Evolutionary conservation across 2,113 vertebrate species (phyloP).

Genomic region (Alethe castanea): DNA sequence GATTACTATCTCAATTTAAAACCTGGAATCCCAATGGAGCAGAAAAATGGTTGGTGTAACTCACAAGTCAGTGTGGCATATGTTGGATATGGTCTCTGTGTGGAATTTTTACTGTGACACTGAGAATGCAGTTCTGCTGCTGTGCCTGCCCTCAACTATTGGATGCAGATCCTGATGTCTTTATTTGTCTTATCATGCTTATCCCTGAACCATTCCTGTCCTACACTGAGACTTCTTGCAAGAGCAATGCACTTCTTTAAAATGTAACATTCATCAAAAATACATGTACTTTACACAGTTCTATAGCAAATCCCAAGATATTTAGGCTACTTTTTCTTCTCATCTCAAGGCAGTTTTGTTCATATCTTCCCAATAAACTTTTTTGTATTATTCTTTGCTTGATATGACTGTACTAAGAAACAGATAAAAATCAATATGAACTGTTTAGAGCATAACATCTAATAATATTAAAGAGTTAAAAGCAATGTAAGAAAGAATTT

Average conservation of each 20-base stretch:
- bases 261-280: not conserved
- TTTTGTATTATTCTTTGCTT: not conserved
- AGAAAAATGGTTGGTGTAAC: not conserved
- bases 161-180: not conserved
- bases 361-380: not conserved
- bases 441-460: not conserved
- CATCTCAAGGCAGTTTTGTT: not conserved
- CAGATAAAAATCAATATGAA: not conserved
- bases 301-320: not conserved
- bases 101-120: not conserved
- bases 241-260: not conserved
- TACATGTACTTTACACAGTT: accelerated
- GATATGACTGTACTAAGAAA: not conserved
- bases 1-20: not conserved
- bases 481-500: not conserved
- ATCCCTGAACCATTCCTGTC: not conserved
- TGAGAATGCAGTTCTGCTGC: not conserved
- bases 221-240: not conserved
- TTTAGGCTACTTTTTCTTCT: not conserved
- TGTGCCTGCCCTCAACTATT: not conserved
- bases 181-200: not conserved
- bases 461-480: not conserved
- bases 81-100: accelerated
- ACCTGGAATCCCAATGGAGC: not conserved
- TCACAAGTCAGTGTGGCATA: not conserved